Evolutionary conservation across 2,113 vertebrate genomes (phyloP), one percentile per base, ranked within the genome.

Genomic region (Haemorhous mexicanus): DNA sequence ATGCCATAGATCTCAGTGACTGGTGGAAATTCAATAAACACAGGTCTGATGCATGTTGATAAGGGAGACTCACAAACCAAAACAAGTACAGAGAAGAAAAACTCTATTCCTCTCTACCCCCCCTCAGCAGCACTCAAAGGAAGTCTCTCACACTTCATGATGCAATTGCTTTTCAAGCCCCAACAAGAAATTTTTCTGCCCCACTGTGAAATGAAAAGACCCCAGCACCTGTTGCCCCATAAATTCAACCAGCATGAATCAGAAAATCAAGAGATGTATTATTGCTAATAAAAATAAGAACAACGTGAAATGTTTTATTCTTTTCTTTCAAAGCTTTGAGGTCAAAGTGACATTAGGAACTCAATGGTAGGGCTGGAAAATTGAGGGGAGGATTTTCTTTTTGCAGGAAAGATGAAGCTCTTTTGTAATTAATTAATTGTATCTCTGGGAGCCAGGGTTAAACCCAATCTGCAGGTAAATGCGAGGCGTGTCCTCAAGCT

Each of bases 21-120:
- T 53, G 78, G 50, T 87, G 74, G 78, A 79, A 76, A 76, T 73
- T 81, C 93, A 91, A 74, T 95, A 93, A 87, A 69, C 72, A 95
- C 50, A 19, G 35, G 21, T 46, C 92, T 94, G 95, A 93, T 90
- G 75, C 26, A 46, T 0, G 0, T 20, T 80, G 93, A 77, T 91
- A 93, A 89, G 55, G 78, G 53, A 86, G 21, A 41, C 35, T 93
- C 75, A 33, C 68, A 91, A 88, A 94, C 79, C 85, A 74, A 95
- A 95, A 62, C 58, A 93, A 80, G 75, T 2, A 0, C 20, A 58
- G 37, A 63, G 61, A 30, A 94, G 79, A 92, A 95, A 90, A 92
- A 7, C 30, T 52, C 27, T 87, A 49, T 94, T 94, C 75, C 90
- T 93, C 50, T 90, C 68, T 46, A 86, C 46, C 10, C 6, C 35